Evolutionary conservation across 2,888 invertebrate genomes (phyloP), one percentile per base, ranked within the genome.

Genomic region (Podabrus alpinus): DNA sequence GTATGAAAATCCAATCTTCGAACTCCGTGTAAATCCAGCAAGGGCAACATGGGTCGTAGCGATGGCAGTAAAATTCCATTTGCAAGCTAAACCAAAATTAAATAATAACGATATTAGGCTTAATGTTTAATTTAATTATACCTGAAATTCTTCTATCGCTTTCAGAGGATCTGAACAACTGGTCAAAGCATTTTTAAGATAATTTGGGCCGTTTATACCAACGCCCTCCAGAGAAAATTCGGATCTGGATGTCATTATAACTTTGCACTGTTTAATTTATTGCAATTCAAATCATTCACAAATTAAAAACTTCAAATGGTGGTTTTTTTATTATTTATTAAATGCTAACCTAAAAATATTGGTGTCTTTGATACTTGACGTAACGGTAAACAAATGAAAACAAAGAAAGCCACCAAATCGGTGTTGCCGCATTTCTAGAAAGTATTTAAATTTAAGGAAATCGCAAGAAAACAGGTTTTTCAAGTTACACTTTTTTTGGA

Each of bases 61-160:
- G 98, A 98, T 1, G 98, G 97, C 66, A 98, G 88, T 72, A 97
- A 88, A 82, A 98, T 96, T 59, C 96, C 96, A 90, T 97, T 97
- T 87, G 96, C 95, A 66, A 96, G 89, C 92, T 95, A 87, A 77
- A 79, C 16, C 15, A 24, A 66, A 66, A 25, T 24, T 66, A 29
- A 66, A 15, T 10, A 29, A 29, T 21, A 19, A 62, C 15, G n/a
- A 7, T 45, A 45, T 45, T n/a, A n/a, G n/a, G 5, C 15, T 15
- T 25, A 24, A 69, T 10, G 15, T 9, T 15, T 78, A 79, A 66
- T 60, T 71, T 29, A 59, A 59, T 17, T 73, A 81, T 86, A 92
- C 93, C 89, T 98, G 97, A 89, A 99, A 99, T 87, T 98, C 97
- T 90, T 98, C 97, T 79, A 99, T 99, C n/a, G 98, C 98, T 88